These are phyloP conservation scores for Enteromius trimaculatus DNA, from an alignment of 2,797 vertebrate species.

Conservation along the genomic window DNA sequence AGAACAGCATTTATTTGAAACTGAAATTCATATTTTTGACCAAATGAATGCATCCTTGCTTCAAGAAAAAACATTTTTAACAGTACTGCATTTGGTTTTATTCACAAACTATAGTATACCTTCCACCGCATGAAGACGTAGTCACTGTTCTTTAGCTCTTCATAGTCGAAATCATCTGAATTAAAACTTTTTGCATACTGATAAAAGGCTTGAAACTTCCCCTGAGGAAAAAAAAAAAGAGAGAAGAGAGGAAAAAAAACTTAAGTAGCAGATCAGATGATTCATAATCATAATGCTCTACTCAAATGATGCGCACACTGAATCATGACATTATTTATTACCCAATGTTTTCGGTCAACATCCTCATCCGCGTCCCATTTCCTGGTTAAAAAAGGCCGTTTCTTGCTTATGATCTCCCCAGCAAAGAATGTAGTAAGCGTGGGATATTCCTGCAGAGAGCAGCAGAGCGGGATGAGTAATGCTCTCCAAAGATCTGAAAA, in stretches of 20 bases:
- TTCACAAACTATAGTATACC: conserved; percentile 78
- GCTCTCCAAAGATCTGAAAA: neutral
- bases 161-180: conserved; percentile 96
- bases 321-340: conserved; percentile 70
- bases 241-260: neutral
- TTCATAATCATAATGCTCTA: neutral
- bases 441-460: conserved; percentile 81
- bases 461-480: neutral
- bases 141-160: conserved; percentile 94
- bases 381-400: conserved; percentile 93
- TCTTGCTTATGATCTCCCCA: conserved; percentile 97
- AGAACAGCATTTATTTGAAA: neutral
- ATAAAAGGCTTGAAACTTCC: conserved; percentile 98
- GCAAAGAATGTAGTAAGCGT: conserved; percentile 97
- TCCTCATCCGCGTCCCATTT: conserved; percentile 99
- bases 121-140: conserved; percentile 99
- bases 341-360: conserved; percentile 98
- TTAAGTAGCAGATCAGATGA: neutral
- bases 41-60: neutral
- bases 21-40: neutral
- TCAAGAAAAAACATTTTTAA: neutral
- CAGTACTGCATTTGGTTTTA: neutral
- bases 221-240: conserved; percentile 70
- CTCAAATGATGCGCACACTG: neutral
- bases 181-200: conserved; percentile 99